Conservation (phyloP, 2,113 vertebrate genomes). For the Syngnathus scovelli region DNA sequence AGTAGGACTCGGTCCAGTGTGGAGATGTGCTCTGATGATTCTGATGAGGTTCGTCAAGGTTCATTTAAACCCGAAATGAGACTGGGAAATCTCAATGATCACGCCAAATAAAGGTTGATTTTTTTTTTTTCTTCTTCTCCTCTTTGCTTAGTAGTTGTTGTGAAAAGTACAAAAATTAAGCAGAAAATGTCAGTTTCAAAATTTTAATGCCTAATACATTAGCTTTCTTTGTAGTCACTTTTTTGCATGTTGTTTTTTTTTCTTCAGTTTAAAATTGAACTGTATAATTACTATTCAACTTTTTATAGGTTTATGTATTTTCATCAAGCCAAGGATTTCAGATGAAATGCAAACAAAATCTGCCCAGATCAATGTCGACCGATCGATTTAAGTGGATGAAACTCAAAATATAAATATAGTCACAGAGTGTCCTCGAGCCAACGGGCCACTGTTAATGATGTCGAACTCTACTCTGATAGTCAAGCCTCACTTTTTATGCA, state of each 20-base stretch:
- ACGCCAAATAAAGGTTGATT: not conserved
- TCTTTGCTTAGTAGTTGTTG: not conserved
- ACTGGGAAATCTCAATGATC: not conserved
- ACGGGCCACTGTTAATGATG: no score
- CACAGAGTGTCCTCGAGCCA: no score
- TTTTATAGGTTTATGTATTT: no score
- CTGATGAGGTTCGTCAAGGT: slow-evolving; percentile 25
- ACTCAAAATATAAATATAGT: no score
- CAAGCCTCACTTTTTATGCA: slow-evolving; percentile 42
- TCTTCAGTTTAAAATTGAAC: no score
- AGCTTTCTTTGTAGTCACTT: no score
- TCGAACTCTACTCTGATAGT: not conserved
- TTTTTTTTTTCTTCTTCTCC: not conserved
- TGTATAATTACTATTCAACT: no score
- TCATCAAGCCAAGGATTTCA: no score
- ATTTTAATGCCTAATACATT: not conserved
- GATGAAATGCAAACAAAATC: no score
- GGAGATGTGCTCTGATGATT: slow-evolving; percentile 39
- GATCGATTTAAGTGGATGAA: no score
- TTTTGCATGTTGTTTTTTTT: no score
- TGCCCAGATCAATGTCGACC: no score
- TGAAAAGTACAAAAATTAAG: not conserved
- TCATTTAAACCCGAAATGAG: slow-evolving; percentile 8
- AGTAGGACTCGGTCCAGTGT: slow-evolving; percentile 49
- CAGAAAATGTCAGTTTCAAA: not conserved